Evolutionary conservation across 2,113 vertebrate genomes (phyloP), one percentile per base, ranked within the genome.

Genomic region (Lucifuga dentata): DNA sequence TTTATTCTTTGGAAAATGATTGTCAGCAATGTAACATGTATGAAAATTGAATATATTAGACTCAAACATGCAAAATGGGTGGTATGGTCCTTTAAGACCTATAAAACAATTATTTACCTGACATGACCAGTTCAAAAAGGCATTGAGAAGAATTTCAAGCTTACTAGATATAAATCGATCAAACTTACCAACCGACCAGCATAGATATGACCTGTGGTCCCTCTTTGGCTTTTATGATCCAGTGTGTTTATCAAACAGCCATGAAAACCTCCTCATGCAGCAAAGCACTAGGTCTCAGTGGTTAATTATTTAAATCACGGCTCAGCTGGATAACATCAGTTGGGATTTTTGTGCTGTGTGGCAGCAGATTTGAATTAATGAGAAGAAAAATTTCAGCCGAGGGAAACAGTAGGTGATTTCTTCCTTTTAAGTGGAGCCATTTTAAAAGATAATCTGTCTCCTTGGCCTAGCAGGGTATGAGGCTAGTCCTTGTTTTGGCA

Each of bases 351-450:
- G 33, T 23, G 63, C 45, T 71, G 44, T 68, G 55, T 8, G 5
- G 41, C 29, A 46, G 40, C 39, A 58, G 26, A 84, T 73, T 80
- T 80, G 53, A 89, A 70, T 76, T 64, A 62, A 78, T 69, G 26
- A 83, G 50, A 38, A 48, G 49, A 57, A 64, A 62, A 21, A 36
- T 66, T 39, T 67, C 33, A 1, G 32, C 46, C 23, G n/a, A n/a
- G 20, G 35, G 35, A 48, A 73, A 57, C 39, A 21, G 41, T 35
- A 5, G 23, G 55, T 38, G 46, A 56, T 59, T 72, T 86, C 57
- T 64, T 78, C 35, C 43, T n/a, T 81, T 40, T 41, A 24, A 46
- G 32, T 40, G n/a, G 50, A 70, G 55, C 48, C 45, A 61, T 50
- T 19, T n/a, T n/a, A n/a, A n/a, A n/a, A n/a, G n/a, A n/a, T n/a